Conservation (phyloP, 2,113 vertebrate species). For the Mesoclemmys tuberculata region DNA sequence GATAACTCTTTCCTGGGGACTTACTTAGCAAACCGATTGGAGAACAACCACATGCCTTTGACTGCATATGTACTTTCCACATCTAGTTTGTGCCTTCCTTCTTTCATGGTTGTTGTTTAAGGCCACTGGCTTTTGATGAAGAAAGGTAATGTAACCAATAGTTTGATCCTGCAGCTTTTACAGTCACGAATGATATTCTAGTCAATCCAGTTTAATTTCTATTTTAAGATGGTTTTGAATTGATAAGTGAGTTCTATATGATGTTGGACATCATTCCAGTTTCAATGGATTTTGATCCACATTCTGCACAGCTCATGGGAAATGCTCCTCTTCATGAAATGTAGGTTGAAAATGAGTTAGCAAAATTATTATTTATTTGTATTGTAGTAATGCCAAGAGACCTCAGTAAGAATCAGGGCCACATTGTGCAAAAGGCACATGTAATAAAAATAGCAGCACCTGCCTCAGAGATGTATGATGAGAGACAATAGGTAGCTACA, state of each 20-base stretch:
- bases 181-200: neutral
- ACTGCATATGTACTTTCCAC: neutral
- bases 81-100: neutral
- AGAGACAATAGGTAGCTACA: neutral
- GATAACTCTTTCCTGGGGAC: neutral
- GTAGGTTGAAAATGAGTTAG: neutral
- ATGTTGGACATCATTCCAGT: conserved; percentile 10
- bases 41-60: neutral
- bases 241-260: neutral
- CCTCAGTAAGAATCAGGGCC: neutral
- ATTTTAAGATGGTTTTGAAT: conserved; percentile 1
- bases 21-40: neutral
- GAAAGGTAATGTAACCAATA: neutral
- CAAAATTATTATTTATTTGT: neutral
- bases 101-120: neutral
- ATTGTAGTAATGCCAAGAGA: neutral
- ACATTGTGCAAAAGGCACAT: neutral
- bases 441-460: neutral
- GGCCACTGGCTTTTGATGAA: neutral
- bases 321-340: neutral
- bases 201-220: neutral
- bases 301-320: conserved; percentile 13
- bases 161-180: neutral
- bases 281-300: conserved; percentile 47
- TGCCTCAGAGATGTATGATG: neutral